Percentiles rank a stretch among this genome's conserved stretches.
phyloP scores from a whole-genome alignment of 2,113 vertebrate species.

The Tupaia chinensis region DNA sequence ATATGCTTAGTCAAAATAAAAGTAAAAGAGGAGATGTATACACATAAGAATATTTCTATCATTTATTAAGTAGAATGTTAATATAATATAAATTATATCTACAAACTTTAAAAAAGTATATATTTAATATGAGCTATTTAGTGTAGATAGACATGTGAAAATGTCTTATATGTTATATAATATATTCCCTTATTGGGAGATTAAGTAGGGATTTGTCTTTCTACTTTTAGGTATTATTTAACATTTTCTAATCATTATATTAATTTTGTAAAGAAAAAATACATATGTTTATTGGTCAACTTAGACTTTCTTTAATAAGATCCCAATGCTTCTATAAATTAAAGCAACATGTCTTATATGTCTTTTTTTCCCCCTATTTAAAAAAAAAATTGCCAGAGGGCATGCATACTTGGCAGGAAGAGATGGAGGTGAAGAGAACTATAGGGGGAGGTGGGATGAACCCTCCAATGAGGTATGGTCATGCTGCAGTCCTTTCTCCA shows the following conservation, averaged over 20 bases:
- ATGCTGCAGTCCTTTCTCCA: no score
- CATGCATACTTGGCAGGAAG: no score
- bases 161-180: neutral
- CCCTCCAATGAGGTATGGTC: no score
- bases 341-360: neutral
- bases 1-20: conserved; percentile 27
- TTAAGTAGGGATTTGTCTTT: neutral
- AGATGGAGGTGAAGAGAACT: no score
- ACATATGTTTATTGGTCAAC: neutral
- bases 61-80: neutral
- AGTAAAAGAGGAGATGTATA: neutral
- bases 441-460: no score
- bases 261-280: conserved; percentile 51
- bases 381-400: no score
- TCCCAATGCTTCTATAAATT: neutral
- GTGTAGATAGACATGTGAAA: neutral
- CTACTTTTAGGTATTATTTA: neutral
- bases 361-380: no score
- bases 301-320: neutral
- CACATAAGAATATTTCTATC: neutral
- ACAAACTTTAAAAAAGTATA: conserved; percentile 7
- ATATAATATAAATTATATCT: neutral
- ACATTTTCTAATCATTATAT: neutral
- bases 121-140: conserved; percentile 36
- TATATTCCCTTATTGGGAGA: neutral